Percentiles rank a stretch among this genome's conserved stretches.
Conservation (phyloP, 2,113 vertebrate genomes). For the Pimephales promelas region DNA sequence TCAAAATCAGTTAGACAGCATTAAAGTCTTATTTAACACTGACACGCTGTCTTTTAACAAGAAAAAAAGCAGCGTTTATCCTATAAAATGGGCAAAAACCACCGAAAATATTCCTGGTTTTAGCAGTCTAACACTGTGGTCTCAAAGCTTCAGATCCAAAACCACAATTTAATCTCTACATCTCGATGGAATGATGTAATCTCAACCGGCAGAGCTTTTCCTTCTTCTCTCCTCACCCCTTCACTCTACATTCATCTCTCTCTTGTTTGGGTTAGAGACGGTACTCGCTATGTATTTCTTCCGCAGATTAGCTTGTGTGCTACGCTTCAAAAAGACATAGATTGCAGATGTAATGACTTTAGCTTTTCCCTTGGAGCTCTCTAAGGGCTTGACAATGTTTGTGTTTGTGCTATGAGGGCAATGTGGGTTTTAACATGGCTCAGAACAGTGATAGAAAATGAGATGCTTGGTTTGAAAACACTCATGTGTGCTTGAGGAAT, state of each 20-base stretch:
- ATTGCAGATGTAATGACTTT: constrained; percentile 40
- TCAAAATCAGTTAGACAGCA: neutral
- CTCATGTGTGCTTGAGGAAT: constrained; percentile 19
- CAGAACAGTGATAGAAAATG: constrained; percentile 11
- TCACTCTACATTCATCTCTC: neutral
- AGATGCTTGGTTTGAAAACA: constrained; percentile 36
- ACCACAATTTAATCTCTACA: constrained; percentile 45
- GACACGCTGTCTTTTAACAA: neutral
- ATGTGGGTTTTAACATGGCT: constrained; percentile 25
- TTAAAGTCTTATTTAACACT: neutral
- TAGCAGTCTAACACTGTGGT: constrained; percentile 43
- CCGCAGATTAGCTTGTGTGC: constrained; percentile 2
- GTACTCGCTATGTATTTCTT: neutral
- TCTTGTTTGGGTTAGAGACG: constrained; percentile 46
- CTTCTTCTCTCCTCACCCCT: constrained; percentile 9
- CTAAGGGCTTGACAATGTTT: constrained; percentile 6
- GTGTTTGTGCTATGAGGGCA: constrained; percentile 27
- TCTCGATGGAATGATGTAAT: constrained; percentile 44
- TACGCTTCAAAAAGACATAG: constrained; percentile 39
- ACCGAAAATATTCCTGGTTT: constrained; percentile 13
- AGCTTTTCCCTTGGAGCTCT: constrained; percentile 27
- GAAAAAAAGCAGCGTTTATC: constrained; percentile 1
- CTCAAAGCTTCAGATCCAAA: constrained; percentile 34
- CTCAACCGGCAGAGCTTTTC: constrained; percentile 16
- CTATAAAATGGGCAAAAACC: constrained; percentile 18